These are phyloP conservation scores for Chaetorhynchus papuensis DNA, from an alignment of 2,113 vertebrate species.

Conservation along the genomic window DNA sequence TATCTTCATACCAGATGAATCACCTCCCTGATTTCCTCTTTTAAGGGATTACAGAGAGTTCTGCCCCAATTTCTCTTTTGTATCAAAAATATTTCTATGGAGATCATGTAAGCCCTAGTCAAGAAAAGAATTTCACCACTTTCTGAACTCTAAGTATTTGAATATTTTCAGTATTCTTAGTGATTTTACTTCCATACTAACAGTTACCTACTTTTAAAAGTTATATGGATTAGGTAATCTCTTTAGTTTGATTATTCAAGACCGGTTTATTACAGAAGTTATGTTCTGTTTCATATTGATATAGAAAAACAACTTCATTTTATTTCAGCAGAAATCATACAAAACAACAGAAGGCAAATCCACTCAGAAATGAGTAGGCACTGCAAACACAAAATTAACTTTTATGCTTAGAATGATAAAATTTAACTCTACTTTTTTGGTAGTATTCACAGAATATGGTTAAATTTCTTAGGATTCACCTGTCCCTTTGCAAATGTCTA, in stretches of 20 bases:
- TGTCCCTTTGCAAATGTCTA: not conserved
- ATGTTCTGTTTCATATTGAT: not conserved
- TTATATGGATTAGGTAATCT: not conserved
- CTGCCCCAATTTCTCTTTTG: not conserved
- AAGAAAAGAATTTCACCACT: not conserved
- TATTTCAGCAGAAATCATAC: not conserved
- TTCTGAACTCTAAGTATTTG: not conserved
- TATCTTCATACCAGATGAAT: not conserved
- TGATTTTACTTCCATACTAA: not conserved
- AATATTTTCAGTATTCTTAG: not conserved
- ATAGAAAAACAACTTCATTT: not conserved
- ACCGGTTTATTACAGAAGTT: not conserved
- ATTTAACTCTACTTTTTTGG: not conserved
- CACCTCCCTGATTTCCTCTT: not conserved
- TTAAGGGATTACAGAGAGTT: not conserved
- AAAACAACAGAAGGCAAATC: not conserved
- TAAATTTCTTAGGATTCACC: not conserved
- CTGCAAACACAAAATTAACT: not conserved
- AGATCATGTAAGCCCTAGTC: not conserved
- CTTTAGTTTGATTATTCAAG: not conserved
- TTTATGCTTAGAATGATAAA: not conserved
- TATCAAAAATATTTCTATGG: not conserved
- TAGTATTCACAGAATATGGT: not conserved
- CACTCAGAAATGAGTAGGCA: not conserved
- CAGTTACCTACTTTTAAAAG: not conserved